phyloP scores from a whole-genome alignment of 1,140 invertebrate genomes.

The Lordiphosa clarofinis region DNA sequence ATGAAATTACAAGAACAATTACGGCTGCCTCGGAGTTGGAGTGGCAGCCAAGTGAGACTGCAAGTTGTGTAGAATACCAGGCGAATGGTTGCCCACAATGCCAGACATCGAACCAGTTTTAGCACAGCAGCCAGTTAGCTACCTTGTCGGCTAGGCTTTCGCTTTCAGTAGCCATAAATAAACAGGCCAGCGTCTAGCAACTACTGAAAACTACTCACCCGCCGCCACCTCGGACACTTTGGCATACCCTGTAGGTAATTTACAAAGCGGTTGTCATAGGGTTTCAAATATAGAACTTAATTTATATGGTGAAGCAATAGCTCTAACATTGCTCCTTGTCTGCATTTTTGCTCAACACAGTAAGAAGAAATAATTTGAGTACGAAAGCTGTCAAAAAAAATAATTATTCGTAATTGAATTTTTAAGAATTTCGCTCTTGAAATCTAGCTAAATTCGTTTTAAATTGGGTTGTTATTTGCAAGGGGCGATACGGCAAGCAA shows the following conservation, averaged over 20 bases:
- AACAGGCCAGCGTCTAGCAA: slow-evolving; percentile 30
- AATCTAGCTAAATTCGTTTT: no score
- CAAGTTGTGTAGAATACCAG: slow-evolving; percentile 50
- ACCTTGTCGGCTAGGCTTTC: slow-evolving; percentile 78
- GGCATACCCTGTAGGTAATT: background rate
- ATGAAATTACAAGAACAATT: slow-evolving; percentile 78
- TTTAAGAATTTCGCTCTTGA: no score
- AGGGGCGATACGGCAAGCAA: no score
- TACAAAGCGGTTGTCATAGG: no score
- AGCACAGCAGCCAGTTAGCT: slow-evolving; percentile 58
- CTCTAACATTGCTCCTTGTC: background rate
- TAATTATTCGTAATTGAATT: no score
- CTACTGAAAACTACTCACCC: slow-evolving; percentile 19
- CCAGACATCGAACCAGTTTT: slow-evolving; percentile 71
- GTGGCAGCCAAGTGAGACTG: slow-evolving; percentile 20
- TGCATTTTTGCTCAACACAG: no score
- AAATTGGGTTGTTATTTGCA: no score
- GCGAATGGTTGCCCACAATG: slow-evolving; percentile 51
- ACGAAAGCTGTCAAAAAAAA: no score
- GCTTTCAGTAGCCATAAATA: slow-evolving; percentile 63
- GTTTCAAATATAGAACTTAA: no score
- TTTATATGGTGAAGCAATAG: background rate
- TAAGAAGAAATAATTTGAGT: no score
- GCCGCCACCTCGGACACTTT: slow-evolving; percentile 9
- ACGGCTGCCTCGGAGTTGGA: slow-evolving; percentile 41